Evolutionary conservation across 2,797 vertebrate species (phyloP).

Genomic region (Cynopterus sphinx): DNA sequence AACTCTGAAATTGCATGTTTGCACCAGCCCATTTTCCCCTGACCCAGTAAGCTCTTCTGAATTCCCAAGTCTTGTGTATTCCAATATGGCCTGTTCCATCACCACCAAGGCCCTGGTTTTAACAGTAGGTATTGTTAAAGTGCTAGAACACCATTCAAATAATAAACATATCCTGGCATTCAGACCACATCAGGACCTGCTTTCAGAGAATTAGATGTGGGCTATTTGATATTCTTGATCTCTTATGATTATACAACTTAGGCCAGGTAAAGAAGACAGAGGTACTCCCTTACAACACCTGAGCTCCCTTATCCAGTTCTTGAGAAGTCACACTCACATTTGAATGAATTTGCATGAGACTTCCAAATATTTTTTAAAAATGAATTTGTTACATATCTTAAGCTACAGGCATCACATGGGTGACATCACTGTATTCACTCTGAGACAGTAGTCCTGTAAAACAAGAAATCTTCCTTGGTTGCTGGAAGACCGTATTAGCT

Average conservation of each 20-base stretch:
- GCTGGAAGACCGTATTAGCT: background rate
- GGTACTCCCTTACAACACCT: background rate
- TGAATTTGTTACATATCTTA: background rate
- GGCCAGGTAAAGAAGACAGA: background rate
- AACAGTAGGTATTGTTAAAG: background rate
- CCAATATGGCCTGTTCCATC: background rate
- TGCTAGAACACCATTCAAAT: background rate
- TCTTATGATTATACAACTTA: background rate
- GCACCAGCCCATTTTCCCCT: background rate
- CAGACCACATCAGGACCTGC: background rate
- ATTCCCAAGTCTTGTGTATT: background rate
- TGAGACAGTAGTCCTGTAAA: background rate
- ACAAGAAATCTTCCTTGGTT: background rate
- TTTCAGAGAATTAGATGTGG: background rate
- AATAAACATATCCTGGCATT: background rate
- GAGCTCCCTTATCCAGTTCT: background rate
- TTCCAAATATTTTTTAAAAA: background rate
- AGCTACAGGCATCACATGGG: background rate
- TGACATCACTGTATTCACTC: background rate
- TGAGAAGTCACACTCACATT: conserved; percentile 4
- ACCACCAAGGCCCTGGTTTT: background rate
- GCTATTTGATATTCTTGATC: background rate
- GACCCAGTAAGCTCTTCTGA: background rate
- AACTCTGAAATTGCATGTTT: background rate
- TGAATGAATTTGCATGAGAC: background rate